Evolutionary conservation across 2,888 invertebrate genomes (phyloP).

Genomic region (Galerucella nymphaeae): DNA sequence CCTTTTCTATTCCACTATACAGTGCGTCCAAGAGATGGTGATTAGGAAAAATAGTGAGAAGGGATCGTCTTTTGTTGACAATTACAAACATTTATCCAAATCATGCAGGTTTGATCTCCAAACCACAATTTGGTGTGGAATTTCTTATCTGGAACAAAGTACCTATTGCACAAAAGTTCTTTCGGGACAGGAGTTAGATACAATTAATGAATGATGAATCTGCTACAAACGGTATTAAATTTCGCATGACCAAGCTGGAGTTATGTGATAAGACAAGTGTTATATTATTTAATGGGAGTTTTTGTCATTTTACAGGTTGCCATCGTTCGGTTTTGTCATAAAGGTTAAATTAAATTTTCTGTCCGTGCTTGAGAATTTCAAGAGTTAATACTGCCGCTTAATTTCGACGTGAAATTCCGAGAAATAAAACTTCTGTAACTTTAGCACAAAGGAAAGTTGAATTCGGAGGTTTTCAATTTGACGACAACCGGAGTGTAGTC

Average conservation of each 20-base stretch:
- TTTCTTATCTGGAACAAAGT: too few relatives aligned
- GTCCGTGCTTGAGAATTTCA: conserved; percentile 26
- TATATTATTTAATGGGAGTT: conserved; percentile 32
- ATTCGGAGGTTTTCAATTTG: conserved; percentile 23
- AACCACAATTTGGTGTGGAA: too few relatives aligned
- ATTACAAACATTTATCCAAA: too few relatives aligned
- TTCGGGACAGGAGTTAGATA: too few relatives aligned
- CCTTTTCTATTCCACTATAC: too few relatives aligned
- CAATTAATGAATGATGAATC: neutral
- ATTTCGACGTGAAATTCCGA: conserved; percentile 29
- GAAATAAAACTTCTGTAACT: conserved; percentile 29
- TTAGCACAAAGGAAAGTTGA: conserved; percentile 22
- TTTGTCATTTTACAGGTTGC: conserved; percentile 31
- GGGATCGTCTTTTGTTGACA: too few relatives aligned
- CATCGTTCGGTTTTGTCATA: conserved; percentile 31
- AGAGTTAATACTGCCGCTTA: conserved; percentile 34
- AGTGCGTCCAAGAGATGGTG: too few relatives aligned
- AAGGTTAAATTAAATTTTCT: conserved; percentile 34
- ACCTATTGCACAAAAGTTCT: too few relatives aligned
- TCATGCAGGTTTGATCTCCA: too few relatives aligned
- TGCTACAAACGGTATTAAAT: neutral
- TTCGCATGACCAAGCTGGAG: neutral
- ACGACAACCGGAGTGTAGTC: neutral
- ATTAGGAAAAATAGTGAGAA: too few relatives aligned
- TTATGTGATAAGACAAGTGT: conserved; percentile 17